Evolutionary conservation across 92 coral and sea anemone species (phyloP), one percentile per base, ranked within the genome.

Genomic region (Porites evermanni): DNA sequence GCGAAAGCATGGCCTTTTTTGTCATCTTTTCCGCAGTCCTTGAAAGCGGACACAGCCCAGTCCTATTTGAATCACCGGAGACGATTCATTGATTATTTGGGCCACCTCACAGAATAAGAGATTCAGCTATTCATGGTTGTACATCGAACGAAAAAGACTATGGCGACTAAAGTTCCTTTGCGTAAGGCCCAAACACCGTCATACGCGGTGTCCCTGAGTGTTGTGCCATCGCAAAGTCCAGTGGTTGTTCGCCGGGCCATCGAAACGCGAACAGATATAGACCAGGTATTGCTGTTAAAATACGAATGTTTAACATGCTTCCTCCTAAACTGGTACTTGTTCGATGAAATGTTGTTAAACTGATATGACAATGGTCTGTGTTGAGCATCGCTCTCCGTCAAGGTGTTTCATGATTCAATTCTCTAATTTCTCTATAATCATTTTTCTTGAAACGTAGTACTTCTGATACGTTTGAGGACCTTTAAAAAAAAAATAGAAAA

Each of bases 221-320:
- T 83, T 64, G 80, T 83, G 6, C 65, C 87, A 6, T 56, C 80
- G 51, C 87, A 74, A 5, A 73, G 87, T 50, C 87, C 87, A 12
- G 73, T 83, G 80, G 80, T 83, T 20, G 74, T 83, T 74, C 87
- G 87, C 7, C 78, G 87, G 64, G 87, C 87, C 67, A 68, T 73
- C 52, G 74, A 74, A 83, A 73, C 80, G 70, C 87, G 52, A 74
- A 50, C 87, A 83, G 87, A 83, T 52, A 21, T 38, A n/a, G 32
- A 19, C 32, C 80, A 83, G 87, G 87, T 83, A 83, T 38, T 72
- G 66, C 63, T 52, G 12, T 13, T n/a, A 50, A 60, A 73, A 52
- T 50, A 10, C 12, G 64, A 26, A 63, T 83, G 47, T 72, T 64
- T 73, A 47, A 47, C 87, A 61, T 83, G 79, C 64, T 74, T 64